phyloP scores from a whole-genome alignment of 2,797 vertebrate genomes.

The Characodon lateralis region DNA sequence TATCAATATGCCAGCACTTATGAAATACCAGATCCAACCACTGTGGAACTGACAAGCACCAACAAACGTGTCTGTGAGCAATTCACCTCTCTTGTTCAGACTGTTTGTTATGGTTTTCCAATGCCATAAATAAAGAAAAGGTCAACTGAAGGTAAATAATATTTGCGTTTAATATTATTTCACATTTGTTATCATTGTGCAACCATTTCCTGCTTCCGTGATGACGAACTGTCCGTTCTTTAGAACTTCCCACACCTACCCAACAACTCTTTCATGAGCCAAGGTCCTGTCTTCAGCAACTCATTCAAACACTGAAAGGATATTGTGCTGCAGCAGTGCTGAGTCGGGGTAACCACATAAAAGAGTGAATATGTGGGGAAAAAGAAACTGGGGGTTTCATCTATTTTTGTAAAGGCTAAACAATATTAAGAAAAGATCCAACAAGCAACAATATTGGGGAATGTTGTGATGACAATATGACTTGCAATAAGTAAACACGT shows the following conservation, averaged over 20 bases:
- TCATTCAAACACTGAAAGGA: neutral
- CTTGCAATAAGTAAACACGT: neutral
- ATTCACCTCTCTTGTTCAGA: neutral
- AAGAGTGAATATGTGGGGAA: constrained; percentile 8
- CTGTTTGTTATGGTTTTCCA: neutral
- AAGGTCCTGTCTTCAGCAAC: neutral
- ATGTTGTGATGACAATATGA: neutral
- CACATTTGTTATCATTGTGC: neutral
- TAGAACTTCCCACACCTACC: neutral
- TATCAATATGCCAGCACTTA: neutral
- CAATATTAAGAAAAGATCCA: neutral
- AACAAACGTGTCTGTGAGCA: neutral
- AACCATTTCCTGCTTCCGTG: neutral
- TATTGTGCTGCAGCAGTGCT: constrained; percentile 2
- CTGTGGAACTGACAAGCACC: neutral
- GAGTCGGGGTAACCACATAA: constrained; percentile 50
- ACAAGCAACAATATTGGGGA: neutral
- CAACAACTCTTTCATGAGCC: neutral
- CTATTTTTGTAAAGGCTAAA: constrained; percentile 15
- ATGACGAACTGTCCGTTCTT: constrained; percentile 26
- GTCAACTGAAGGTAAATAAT: neutral
- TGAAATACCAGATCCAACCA: neutral
- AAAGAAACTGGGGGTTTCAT: constrained; percentile 28
- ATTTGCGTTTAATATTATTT: too few species aligned
- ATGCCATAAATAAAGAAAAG: neutral